phyloP scores from a whole-genome alignment of 2,797 vertebrate species.

The Eupleurogrammus muticus region DNA sequence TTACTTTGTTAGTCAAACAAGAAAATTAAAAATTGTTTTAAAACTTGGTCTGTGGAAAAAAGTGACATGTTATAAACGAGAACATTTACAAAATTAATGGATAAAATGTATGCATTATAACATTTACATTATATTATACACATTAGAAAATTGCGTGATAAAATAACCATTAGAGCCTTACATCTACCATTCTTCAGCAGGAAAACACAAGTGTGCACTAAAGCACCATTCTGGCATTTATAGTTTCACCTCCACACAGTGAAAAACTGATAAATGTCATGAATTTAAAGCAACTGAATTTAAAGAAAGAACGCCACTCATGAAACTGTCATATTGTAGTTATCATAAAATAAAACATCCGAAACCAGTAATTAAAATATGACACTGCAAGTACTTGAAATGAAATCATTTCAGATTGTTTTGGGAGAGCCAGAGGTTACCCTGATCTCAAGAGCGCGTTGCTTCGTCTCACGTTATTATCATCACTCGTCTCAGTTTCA shows the following conservation, averaged over 20 bases:
- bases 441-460: slow-evolving; percentile 1
- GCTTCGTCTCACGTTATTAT: slow-evolving; percentile 14
- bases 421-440: not conserved
- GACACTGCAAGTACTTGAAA: not conserved
- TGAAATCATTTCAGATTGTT: slow-evolving; percentile 1
- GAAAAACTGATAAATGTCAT: not conserved
- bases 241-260: not conserved
- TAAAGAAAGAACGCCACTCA: not conserved
- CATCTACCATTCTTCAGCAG: slow-evolving; percentile 4
- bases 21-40: too few species aligned
- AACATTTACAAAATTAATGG: too few species aligned
- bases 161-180: not conserved
- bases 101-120: too few species aligned
- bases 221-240: not conserved
- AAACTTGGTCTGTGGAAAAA: too few species aligned
- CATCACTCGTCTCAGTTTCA: slow-evolving; percentile 1
- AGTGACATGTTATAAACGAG: too few species aligned
- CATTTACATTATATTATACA: too few species aligned
- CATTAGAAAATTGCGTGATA: too few species aligned
- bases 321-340: not conserved
- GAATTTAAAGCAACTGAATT: slow-evolving; percentile 17
- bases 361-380: not conserved
- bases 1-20: too few species aligned
- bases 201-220: not conserved
- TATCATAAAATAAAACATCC: not conserved